A percentile compares a stretch with the other conserved stretches of the same genome.
Conservation (phyloP, 2,113 vertebrate species). For the Sapajus apella region DNA sequence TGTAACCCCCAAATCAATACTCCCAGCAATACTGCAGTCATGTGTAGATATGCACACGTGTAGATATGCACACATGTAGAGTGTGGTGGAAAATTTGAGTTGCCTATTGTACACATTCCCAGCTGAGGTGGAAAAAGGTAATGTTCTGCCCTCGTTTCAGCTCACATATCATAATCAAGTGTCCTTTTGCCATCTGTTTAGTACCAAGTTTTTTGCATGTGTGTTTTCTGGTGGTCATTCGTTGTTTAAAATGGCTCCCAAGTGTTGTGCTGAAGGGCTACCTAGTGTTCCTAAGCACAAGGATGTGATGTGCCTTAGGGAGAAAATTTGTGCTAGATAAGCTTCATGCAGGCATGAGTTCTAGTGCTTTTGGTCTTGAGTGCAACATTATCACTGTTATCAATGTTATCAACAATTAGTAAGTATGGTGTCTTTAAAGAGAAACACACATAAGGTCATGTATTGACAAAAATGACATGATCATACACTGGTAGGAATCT, state of each 20-base stretch:
- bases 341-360: background rate
- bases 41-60: background rate
- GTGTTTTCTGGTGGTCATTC: background rate
- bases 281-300: background rate
- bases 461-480: background rate
- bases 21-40: background rate
- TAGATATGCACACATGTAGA: too few species aligned
- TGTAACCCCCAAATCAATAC: background rate
- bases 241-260: background rate
- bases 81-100: background rate
- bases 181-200: background rate
- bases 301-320: background rate
- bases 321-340: background rate
- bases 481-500: background rate
- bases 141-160: background rate
- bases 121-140: background rate
- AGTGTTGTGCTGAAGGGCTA: background rate
- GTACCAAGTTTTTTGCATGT: background rate
- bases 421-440: background rate
- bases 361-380: background rate
- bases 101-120: background rate
- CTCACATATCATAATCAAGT: background rate
- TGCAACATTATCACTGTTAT: background rate
- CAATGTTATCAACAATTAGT: background rate
- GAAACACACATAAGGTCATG: background rate